A percentile compares a stretch with the other conserved stretches of the same genome.
phyloP scores from a whole-genome alignment of 1,140 invertebrate genomes.

The Caenorhabditis tropicalis region DNA sequence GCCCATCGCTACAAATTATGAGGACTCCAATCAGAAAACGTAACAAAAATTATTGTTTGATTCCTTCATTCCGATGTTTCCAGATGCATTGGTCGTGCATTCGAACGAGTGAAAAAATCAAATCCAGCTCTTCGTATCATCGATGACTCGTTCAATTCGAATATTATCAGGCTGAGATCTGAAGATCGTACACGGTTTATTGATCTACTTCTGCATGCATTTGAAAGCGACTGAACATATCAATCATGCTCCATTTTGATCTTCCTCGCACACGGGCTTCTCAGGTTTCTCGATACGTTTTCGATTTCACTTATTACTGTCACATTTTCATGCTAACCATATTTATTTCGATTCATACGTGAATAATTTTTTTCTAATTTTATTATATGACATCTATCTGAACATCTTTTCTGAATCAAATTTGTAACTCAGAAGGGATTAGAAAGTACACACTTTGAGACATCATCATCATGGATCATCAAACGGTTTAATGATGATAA shows the following conservation, averaged over 20 bases:
- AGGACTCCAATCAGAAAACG: conserved; percentile 21
- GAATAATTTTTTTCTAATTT: too few relatives aligned
- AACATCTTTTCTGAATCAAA: too few relatives aligned
- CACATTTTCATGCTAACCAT: background rate
- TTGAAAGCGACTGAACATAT: background rate
- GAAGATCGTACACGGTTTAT: conserved; percentile 43
- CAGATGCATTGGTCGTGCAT: conserved; percentile 47
- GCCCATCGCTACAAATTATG: conserved; percentile 35
- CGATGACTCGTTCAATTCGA: conserved; percentile 25
- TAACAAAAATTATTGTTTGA: background rate
- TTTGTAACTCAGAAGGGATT: too few relatives aligned
- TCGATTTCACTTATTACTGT: background rate
- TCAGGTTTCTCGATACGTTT: background rate
- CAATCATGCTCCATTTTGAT: background rate
- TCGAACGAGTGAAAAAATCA: conserved; percentile 39
- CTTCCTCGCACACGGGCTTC: background rate
- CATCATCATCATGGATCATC: too few relatives aligned
- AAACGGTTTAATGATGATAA: too few relatives aligned
- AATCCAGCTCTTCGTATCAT: background rate
- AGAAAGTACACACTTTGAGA: too few relatives aligned
- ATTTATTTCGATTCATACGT: background rate
- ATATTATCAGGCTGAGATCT: conserved; percentile 26
- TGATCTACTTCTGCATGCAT: conserved; percentile 7
- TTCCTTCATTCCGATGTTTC: background rate
- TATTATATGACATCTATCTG: too few relatives aligned